A percentile compares a stretch with the other conserved stretches of the same genome.
These are phyloP conservation scores for Hirtodrosophila cameraria DNA, from an alignment of 2,888 invertebrate species.

Conservation along the genomic window DNA sequence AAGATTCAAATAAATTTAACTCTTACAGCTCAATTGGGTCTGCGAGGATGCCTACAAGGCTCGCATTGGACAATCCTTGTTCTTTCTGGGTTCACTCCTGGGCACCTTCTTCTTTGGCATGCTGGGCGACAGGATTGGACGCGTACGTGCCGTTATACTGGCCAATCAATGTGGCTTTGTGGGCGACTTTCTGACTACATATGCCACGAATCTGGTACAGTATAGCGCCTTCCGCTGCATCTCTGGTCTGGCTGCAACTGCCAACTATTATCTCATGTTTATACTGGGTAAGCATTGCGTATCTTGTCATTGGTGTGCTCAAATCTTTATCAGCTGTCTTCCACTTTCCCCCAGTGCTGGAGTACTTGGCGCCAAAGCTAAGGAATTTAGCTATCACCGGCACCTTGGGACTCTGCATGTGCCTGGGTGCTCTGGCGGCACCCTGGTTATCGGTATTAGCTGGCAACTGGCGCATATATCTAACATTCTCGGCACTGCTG, in stretches of 20 bases:
- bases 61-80: constrained; percentile 86
- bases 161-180: constrained; percentile 85
- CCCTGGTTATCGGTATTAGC: constrained; percentile 85
- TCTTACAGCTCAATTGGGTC: constrained; percentile 47
- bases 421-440: constrained; percentile 85
- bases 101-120: constrained; percentile 86
- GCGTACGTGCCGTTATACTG: constrained; percentile 85
- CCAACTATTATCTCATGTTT: constrained; percentile 87
- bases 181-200: constrained; percentile 85
- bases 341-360: constrained; percentile 85
- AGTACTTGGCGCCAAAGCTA: constrained; percentile 85
- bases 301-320: constrained; percentile 20
- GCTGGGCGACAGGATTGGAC: constrained; percentile 85
- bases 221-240: constrained; percentile 85
- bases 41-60: constrained; percentile 86
- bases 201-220: constrained; percentile 83
- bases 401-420: constrained; percentile 86
- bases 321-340: constrained; percentile 20
- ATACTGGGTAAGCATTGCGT: constrained; percentile 85
- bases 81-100: constrained; percentile 86
- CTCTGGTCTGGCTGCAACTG: constrained; percentile 86
- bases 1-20: too few relatives aligned
- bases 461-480: constrained; percentile 85
- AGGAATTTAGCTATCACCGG: constrained; percentile 86
- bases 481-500: constrained; percentile 85